Evolutionary conservation across 2,113 vertebrate species (phyloP).

Genomic region (Rhinogobius similis): DNA sequence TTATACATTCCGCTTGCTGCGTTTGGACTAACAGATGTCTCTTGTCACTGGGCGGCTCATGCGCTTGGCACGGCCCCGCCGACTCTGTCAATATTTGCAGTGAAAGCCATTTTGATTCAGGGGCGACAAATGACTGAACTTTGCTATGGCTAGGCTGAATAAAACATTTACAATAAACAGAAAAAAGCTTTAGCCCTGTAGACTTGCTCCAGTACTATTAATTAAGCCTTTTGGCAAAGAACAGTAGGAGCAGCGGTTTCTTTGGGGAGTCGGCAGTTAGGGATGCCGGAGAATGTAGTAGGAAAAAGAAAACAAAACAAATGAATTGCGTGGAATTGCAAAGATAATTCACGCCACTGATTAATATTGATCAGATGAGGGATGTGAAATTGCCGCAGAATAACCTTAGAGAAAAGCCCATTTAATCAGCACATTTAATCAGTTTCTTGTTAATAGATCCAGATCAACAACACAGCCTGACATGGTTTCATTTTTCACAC

Average conservation of each 20-base stretch:
- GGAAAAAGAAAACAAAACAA: constrained; percentile 41
- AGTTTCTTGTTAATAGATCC: constrained; percentile 48
- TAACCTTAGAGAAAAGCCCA: constrained; percentile 48
- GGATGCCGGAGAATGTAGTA: constrained; percentile 10
- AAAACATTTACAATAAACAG: constrained; percentile 50
- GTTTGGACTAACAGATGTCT: constrained; percentile 68
- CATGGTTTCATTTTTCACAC: constrained; percentile 8
- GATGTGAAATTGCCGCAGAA: constrained; percentile 62
- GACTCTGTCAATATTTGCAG: constrained; percentile 72
- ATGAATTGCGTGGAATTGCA: constrained; percentile 58
- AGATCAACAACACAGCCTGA: constrained; percentile 38
- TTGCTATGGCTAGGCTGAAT: constrained; percentile 31
- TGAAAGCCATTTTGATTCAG: constrained; percentile 57
- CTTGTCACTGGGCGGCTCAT: constrained; percentile 46
- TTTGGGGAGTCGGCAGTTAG: constrained; percentile 43
- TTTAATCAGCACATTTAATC: constrained; percentile 28
- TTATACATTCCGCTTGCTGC: constrained; percentile 49
- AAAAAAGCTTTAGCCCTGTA: constrained; percentile 19
- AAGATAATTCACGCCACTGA: constrained; percentile 70
- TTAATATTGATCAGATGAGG: constrained; percentile 64
- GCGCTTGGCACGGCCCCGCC: constrained; percentile 58
- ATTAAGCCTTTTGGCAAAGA: constrained; percentile 66
- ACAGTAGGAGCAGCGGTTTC: constrained; percentile 47
- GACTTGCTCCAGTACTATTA: constrained; percentile 53
- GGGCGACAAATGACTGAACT: constrained; percentile 45